phyloP scores from a whole-genome alignment of 2,888 invertebrate species.

The Xestia rhomboidea region DNA sequence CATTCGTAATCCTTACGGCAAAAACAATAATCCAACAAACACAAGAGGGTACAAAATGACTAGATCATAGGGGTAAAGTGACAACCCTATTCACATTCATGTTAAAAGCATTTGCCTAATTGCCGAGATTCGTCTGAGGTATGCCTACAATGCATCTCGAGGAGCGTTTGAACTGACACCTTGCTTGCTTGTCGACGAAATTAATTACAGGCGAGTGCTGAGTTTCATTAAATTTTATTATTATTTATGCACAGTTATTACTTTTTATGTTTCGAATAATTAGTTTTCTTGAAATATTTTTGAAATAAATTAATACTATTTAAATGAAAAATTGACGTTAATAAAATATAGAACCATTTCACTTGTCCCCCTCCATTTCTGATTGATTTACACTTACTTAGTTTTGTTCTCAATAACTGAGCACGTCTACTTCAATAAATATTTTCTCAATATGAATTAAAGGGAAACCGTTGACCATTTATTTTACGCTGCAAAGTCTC shows the following conservation, averaged over 20 bases:
- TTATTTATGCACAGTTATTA: conserved; percentile 30
- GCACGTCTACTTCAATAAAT: not conserved
- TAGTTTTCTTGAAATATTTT: not conserved
- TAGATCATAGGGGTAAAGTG: conserved; percentile 20
- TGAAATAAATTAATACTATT: not conserved
- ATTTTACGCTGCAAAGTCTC: not conserved
- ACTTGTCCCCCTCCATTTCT: not conserved
- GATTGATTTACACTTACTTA: no score
- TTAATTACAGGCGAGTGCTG: conserved; percentile 50
- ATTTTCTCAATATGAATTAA: not conserved
- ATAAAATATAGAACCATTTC: not conserved
- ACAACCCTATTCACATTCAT: conserved; percentile 67
- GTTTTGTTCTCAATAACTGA: not conserved
- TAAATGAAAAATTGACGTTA: not conserved
- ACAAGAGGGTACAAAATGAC: not conserved
- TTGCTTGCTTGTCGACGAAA: conserved; percentile 57
- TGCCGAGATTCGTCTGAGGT: conserved; percentile 79
- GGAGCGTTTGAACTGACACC: conserved; percentile 57
- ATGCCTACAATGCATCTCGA: conserved; percentile 69
- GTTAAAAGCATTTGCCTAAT: conserved; percentile 80
- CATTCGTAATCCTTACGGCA: not conserved
- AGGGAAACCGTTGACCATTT: not conserved
- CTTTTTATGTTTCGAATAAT: conserved; percentile 24
- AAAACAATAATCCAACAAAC: not conserved
- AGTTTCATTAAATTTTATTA: conserved; percentile 54